Percentiles rank a stretch among this genome's conserved stretches.
Evolutionary conservation across 2,797 vertebrate species (phyloP).

Genomic region (Darevskia nairensis): DNA sequence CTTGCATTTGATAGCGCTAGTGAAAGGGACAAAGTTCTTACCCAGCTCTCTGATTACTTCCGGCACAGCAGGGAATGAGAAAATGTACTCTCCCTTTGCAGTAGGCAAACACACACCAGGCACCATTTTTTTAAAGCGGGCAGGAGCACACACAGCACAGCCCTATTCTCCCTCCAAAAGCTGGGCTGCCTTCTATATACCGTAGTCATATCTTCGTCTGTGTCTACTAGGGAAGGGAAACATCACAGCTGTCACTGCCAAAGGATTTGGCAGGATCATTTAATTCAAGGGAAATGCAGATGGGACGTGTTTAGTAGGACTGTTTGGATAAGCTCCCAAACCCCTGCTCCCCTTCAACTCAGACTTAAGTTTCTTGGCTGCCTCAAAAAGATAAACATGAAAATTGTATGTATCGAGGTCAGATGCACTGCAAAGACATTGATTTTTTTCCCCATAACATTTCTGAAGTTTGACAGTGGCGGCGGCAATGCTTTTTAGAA

Average conservation of each 20-base stretch:
- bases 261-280: background rate
- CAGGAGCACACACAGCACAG: background rate
- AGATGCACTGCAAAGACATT: background rate
- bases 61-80: background rate
- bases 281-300: background rate
- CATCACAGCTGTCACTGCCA: background rate
- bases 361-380: constrained; percentile 3
- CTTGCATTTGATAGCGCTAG: background rate
- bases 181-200: background rate
- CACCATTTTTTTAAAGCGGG: background rate
- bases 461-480: constrained; percentile 2
- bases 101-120: background rate
- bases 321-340: background rate
- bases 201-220: too few species aligned
- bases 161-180: background rate
- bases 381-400: background rate
- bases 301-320: background rate
- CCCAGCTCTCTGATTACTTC: background rate
- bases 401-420: constrained; percentile 5
- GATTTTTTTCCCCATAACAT: constrained; percentile 12
- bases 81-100: background rate
- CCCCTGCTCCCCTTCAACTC: background rate
- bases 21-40: background rate
- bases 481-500: constrained; percentile 11
- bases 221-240: background rate